phyloP scores from a whole-genome alignment of 2,797 vertebrate genomes.

The Notolabrus celidotus region DNA sequence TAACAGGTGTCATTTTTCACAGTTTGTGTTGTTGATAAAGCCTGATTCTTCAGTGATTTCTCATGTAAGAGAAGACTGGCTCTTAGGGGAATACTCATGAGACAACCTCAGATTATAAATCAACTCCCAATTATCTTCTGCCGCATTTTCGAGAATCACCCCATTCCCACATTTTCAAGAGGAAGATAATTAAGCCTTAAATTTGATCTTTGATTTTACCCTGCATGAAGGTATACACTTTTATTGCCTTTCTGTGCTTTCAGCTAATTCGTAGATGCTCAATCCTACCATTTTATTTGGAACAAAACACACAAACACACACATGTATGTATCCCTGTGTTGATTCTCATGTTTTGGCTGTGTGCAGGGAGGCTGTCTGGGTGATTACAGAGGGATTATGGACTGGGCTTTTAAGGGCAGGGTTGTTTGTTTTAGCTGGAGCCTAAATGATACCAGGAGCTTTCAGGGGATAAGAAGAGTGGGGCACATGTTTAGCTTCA shows the following conservation, averaged over 20 bases:
- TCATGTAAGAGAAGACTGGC: slow-evolving; percentile 2
- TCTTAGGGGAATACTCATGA: background rate
- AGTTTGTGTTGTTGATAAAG: slow-evolving; percentile 36
- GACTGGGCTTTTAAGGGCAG: slow-evolving; percentile 64
- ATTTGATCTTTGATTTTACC: background rate
- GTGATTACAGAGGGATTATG: slow-evolving; percentile 71
- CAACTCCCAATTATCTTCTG: background rate
- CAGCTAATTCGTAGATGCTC: slow-evolving; percentile 60
- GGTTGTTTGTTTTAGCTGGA: slow-evolving; percentile 75
- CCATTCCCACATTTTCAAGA: too few species aligned
- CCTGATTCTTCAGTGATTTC: slow-evolving; percentile 8
- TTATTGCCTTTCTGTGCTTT: too few species aligned
- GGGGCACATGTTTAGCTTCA: slow-evolving; percentile 36
- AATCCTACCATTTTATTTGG: slow-evolving; percentile 44
- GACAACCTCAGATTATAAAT: background rate
- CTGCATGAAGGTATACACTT: background rate
- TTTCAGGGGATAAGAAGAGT: slow-evolving; percentile 56
- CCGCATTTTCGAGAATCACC: background rate
- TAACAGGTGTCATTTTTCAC: slow-evolving; percentile 33
- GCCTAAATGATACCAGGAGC: slow-evolving; percentile 62
- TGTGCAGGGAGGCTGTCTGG: slow-evolving; percentile 43
- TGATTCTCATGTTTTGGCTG: slow-evolving; percentile 49
- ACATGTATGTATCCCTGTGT: slow-evolving; percentile 3
- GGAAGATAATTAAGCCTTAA: background rate
- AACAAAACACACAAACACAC: slow-evolving; percentile 3